phyloP scores from a whole-genome alignment of 2,113 vertebrate genomes.

The Oriolus oriolus region DNA sequence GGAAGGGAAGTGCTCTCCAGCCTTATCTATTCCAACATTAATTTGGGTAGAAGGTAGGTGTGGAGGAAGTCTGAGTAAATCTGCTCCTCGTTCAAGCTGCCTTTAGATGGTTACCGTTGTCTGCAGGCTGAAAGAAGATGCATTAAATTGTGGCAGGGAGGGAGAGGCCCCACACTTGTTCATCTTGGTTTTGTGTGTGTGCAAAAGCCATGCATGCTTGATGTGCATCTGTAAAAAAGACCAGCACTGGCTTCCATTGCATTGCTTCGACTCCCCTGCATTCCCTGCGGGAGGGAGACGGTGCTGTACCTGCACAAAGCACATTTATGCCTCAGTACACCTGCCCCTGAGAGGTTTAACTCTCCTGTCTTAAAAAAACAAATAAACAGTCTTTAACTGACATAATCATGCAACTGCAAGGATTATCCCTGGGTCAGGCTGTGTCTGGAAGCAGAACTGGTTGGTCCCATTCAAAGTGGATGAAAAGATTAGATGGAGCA shows the following conservation, averaged over 20 bases:
- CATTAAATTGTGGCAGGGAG: neutral
- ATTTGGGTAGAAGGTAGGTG: slow-evolving; percentile 44
- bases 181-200: neutral
- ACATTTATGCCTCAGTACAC: neutral
- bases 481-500: neutral
- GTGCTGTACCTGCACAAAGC: neutral
- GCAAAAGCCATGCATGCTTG: neutral
- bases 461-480: neutral
- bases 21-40: slow-evolving; percentile 38
- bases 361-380: neutral
- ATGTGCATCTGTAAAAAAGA: fast-evolving
- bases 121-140: neutral
- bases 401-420: neutral
- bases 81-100: neutral
- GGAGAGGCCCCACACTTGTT: neutral
- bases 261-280: neutral
- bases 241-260: neutral
- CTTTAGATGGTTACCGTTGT: neutral
- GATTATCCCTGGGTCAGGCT: neutral
- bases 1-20: slow-evolving; percentile 1
- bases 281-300: neutral
- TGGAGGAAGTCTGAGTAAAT: slow-evolving; percentile 34
- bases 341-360: neutral
- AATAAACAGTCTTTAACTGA: neutral
- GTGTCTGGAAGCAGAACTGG: neutral